Percentiles rank a stretch among this genome's conserved stretches.
These are phyloP conservation scores for Aphelinus atriplicis DNA, from an alignment of 1,140 invertebrate genomes.

Conservation along the genomic window DNA sequence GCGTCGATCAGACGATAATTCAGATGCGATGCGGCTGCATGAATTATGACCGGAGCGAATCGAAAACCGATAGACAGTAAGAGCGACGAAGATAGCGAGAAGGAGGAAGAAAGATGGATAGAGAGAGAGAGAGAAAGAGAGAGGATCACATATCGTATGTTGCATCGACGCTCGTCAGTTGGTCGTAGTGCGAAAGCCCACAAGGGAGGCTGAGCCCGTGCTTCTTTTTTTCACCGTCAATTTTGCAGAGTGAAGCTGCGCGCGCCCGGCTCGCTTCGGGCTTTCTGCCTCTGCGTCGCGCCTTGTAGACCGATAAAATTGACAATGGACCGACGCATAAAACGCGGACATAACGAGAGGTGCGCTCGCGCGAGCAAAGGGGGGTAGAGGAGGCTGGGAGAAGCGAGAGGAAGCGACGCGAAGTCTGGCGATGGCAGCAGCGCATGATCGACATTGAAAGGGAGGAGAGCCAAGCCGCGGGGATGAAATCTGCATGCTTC, in stretches of 20 bases:
- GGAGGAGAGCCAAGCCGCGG: not conserved
- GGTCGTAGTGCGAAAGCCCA: too few relatives aligned
- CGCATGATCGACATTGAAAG: not conserved
- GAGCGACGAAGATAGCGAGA: too few relatives aligned
- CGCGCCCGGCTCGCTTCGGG: not conserved
- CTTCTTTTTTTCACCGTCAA: constrained; percentile 20
- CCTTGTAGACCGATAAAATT: constrained; percentile 13
- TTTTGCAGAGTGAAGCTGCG: not conserved
- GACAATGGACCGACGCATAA: constrained; percentile 22
- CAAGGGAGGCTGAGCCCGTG: too few relatives aligned
- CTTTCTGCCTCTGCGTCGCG: not conserved
- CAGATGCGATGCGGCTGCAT: not conserved
- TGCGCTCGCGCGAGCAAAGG: too few relatives aligned
- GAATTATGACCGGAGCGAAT: constrained; percentile 16
- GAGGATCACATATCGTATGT: too few relatives aligned
- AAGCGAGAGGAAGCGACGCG: not conserved
- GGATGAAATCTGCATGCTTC: constrained; percentile 18
- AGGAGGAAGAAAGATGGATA: too few relatives aligned
- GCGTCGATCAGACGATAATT: constrained; percentile 8
- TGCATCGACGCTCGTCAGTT: too few relatives aligned
- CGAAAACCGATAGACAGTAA: constrained; percentile 18
- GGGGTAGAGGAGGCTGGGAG: too few relatives aligned
- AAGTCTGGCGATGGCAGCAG: not conserved
- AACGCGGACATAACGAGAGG: not conserved
- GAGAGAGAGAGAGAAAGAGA: too few relatives aligned